Percentiles rank a stretch among this genome's conserved stretches.
These are phyloP conservation scores for Elmis aenea DNA, from an alignment of 2,888 invertebrate species.

Conservation along the genomic window DNA sequence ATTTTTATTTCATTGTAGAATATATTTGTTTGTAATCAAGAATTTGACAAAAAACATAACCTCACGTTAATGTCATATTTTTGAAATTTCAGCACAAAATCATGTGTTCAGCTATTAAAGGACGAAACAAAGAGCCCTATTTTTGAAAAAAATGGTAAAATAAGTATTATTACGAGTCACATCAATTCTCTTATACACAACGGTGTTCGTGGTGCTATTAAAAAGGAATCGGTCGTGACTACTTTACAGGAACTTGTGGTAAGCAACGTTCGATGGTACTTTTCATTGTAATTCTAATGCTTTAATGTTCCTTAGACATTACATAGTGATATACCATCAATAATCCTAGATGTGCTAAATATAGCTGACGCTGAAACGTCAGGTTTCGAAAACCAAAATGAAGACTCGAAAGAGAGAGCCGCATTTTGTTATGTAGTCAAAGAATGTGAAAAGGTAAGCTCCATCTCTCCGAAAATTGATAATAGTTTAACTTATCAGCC, in stretches of 20 bases:
- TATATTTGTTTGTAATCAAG: too few relatives aligned
- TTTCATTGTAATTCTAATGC: background rate
- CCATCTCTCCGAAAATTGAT: too few relatives aligned
- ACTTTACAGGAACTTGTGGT: constrained; percentile 74
- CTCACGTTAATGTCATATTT: background rate
- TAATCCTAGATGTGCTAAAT: constrained; percentile 79
- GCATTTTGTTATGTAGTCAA: constrained; percentile 74
- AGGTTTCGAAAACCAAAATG: constrained; percentile 56
- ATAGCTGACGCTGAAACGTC: constrained; percentile 80
- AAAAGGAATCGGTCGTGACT: constrained; percentile 71
- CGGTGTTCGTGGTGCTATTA: constrained; percentile 70
- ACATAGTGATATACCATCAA: constrained; percentile 75
- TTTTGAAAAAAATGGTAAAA: constrained; percentile 58
- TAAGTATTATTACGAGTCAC: constrained; percentile 64
- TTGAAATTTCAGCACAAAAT: constrained; percentile 55
- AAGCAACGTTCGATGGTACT: constrained; percentile 44
- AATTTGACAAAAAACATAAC: too few relatives aligned
- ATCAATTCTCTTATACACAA: constrained; percentile 77
- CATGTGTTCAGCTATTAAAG: constrained; percentile 59
- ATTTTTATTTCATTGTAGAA: too few relatives aligned
- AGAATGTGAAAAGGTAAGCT: constrained; percentile 75
- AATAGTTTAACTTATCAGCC: too few relatives aligned
- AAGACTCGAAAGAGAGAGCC: constrained; percentile 61
- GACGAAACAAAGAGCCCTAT: constrained; percentile 60
- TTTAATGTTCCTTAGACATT: constrained; percentile 54